Base-by-base conservation (phyloP, 1,140 invertebrate species). In the Drosophila sechellia region DNA sequence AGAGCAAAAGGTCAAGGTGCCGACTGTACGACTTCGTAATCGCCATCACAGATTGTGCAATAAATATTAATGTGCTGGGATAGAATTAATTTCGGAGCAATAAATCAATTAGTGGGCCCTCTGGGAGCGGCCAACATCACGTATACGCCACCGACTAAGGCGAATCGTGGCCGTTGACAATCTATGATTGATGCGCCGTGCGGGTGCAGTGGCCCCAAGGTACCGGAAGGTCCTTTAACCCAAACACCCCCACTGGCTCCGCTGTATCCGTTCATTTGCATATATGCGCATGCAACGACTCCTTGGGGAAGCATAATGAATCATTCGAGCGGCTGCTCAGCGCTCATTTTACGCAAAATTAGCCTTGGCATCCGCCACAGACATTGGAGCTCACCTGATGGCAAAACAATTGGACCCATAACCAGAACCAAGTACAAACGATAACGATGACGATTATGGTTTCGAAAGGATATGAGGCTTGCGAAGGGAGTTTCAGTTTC, bases 291-390 rank as follows among this genome's bases (percentile, higher is more conserved):
- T 65, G 48, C 71, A 75, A 54, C 60, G 71, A 39, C 53, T 63
- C 71, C 72, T 27, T 15, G 35, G 60, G 55, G 71, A 10, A 15
- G 48, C 59, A 81, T 87, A 87, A 83, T 86, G 83, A 86, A 87
- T 86, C 79, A 86, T 87, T 59, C 70, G 55, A 40, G 69, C 72
- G 63, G 59, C 56, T 63, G 80, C 71, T 61, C 46, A 40, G 40
- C 54, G 68, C 83, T 86, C 75, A 87, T 87, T 87, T 87, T 72
- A 87, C 84, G 83, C 79, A 83, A 89, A 89, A 87, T 87, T 87
- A 87, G 79, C 79, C 65, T 66, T 61, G 65, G 66, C 84, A 89
- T 87, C 84, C 83, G 83, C 52, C 65, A 75, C 84, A 86, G 83
- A 86, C 78, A 57, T 20, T 27, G 48, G 25, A 31, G 74, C 61